phyloP scores from a whole-genome alignment of 2,888 invertebrate genomes.

The Thymelicus sylvestris region DNA sequence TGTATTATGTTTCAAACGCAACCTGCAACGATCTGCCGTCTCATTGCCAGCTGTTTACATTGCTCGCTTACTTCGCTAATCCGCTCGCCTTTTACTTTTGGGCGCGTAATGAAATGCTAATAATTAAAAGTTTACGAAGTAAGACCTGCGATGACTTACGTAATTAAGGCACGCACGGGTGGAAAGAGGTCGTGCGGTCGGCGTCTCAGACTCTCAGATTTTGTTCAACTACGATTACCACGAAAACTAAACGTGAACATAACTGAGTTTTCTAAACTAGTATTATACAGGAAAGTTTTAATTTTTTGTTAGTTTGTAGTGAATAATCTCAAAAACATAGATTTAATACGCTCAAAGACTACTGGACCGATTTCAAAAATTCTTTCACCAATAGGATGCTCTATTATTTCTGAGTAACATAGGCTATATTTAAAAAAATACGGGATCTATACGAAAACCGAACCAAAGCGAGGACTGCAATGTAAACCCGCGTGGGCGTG shows the following conservation, averaged over 20 bases:
- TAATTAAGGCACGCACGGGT: constrained; percentile 26
- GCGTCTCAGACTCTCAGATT: constrained; percentile 26
- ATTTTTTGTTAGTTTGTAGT: too few species aligned
- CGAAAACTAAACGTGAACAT: constrained; percentile 28
- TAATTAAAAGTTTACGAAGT: background rate
- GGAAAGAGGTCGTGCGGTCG: constrained; percentile 26
- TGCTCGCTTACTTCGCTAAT: background rate
- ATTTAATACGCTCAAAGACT: too few species aligned
- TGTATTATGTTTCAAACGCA: constrained; percentile 41
- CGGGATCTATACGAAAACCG: too few species aligned
- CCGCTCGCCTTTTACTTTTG: background rate
- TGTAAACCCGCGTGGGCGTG: too few species aligned
- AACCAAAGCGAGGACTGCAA: too few species aligned
- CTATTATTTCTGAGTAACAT: too few species aligned
- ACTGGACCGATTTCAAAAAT: too few species aligned
- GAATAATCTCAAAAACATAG: too few species aligned
- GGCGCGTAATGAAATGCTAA: constrained; percentile 15
- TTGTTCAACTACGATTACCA: constrained; percentile 25
- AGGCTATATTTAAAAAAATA: too few species aligned
- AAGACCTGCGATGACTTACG: constrained; percentile 4
- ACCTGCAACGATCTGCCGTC: constrained; percentile 9
- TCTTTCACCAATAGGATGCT: too few species aligned
- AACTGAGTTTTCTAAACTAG: constrained; percentile 11
- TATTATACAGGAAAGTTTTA: too few species aligned
- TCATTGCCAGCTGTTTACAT: constrained; percentile 13